A percentile compares a stretch with the other conserved stretches of the same genome.
phyloP scores from a whole-genome alignment of 1,140 invertebrate genomes.

The Ladona fulva region DNA sequence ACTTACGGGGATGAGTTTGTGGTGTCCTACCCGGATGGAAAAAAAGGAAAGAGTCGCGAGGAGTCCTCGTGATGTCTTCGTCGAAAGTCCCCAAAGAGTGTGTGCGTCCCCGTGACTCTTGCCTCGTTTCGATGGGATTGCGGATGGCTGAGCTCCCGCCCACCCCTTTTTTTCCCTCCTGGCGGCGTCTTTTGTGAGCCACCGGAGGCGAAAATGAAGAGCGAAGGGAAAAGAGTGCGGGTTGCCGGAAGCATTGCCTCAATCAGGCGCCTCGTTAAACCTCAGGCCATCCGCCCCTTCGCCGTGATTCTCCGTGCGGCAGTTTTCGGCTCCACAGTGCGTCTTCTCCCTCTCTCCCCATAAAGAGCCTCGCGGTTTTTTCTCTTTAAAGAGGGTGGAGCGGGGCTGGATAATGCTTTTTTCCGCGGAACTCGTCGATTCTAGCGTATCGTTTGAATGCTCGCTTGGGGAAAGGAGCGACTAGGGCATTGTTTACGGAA shows the following conservation, averaged over 20 bases:
- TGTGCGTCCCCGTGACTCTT: not conserved
- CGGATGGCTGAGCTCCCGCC: not conserved
- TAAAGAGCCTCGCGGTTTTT: no score
- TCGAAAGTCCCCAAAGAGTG: not conserved
- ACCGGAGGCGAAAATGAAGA: not conserved
- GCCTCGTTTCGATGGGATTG: not conserved
- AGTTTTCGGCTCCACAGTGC: not conserved
- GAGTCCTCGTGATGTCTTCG: not conserved
- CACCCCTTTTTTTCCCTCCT: not conserved
- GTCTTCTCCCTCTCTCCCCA: not conserved
- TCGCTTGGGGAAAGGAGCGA: no score
- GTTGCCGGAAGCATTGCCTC: not conserved
- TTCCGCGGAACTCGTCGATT: no score
- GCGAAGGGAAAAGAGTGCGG: not conserved
- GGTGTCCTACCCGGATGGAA: not conserved
- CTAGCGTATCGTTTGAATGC: no score
- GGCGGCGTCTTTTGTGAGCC: not conserved
- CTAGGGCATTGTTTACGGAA: no score
- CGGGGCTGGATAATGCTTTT: no score
- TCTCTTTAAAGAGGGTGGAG: no score
- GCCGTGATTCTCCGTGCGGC: not conserved
- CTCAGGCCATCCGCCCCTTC: not conserved
- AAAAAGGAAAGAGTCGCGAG: not conserved
- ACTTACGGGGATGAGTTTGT: not conserved
- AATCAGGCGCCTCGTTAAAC: conserved; percentile 3